Evolutionary conservation across 2,797 vertebrate genomes (phyloP), one percentile per base, ranked within the genome.

Genomic region (Lithobates pipiens): DNA sequence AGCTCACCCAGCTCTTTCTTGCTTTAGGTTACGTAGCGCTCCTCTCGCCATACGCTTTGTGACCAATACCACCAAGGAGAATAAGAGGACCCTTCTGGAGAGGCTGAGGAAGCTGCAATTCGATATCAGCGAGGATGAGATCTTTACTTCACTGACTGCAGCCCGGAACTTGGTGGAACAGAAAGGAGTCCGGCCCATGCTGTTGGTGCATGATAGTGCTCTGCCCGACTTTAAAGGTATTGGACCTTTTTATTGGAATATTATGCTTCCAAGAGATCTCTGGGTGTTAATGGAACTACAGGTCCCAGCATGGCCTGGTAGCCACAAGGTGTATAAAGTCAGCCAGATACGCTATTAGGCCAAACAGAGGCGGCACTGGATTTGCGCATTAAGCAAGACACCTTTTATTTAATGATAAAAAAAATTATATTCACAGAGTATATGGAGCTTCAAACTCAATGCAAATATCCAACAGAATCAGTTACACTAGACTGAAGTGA

Each of bases 31-130:
- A 78, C 95, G 97, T 1, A 69, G 88, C 1, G 89, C 96, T 29
- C 92, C 95, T 0, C 90, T 99, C 1, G 88, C 91, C 3, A 91
- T 99, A 79, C 95, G 96, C 25, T 99, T 99, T 90, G 98, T 99
- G 86, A 99, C 97, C 6, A 99, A 99, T 91, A 99, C 98, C 0
- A 99, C 98, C 0, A 99, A 99, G 89, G 98, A 99, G 88, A 97
- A 96, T 91, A 98, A 97, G 91, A 93, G 91, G 88, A 95, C 91
- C 79, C 91, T 99, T 75, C 85, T 97, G 88, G 95, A 96, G 82
- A 92, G 97, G 78, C 90, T 99, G 89, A 92, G 86, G 0, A 90
- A 88, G 15, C 91, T 99, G 84, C 93, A 96, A 0, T 99, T 99
- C 86, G 93, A 97, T 89, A 93, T 99, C 10, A 90, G 95, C 3